Evolutionary conservation across 2,113 vertebrate species (phyloP).

Genomic region (Hystrix brachyura): DNA sequence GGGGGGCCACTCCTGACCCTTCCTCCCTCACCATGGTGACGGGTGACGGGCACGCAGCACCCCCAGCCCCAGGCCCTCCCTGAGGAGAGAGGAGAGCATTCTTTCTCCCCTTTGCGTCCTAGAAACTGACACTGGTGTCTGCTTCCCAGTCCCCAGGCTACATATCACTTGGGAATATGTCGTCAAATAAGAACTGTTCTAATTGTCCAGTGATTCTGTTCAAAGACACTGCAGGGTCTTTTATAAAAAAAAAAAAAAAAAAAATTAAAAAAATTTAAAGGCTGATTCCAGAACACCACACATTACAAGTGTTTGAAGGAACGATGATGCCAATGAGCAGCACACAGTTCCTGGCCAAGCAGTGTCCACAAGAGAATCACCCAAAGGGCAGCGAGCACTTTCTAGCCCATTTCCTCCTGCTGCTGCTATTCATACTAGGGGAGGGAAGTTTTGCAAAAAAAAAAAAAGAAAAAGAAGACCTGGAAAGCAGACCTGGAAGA

Average conservation of each 20-base stretch:
- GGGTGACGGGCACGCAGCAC: neutral
- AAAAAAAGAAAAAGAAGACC: neutral
- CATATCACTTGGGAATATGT: fast-evolving
- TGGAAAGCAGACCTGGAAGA: neutral
- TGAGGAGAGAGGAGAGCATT: neutral
- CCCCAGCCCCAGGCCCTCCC: neutral
- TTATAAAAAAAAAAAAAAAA: neutral
- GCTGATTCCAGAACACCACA: neutral
- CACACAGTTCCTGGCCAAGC: neutral
- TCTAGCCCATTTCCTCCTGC: neutral
- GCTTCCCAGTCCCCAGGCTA: neutral
- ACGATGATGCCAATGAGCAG: fast-evolving
- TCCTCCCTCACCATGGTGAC: neutral
- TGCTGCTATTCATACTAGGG: neutral
- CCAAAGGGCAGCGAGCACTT: neutral
- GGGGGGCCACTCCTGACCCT: neutral
- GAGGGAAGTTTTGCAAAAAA: neutral
- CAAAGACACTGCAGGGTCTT: neutral
- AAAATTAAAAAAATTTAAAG: neutral
- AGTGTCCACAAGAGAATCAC: neutral
- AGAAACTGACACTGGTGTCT: neutral
- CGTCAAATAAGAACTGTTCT: neutral
- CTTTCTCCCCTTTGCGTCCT: neutral
- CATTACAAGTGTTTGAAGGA: neutral
- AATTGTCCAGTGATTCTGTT: neutral